These are phyloP conservation scores for Drosophila carrolli DNA, from an alignment of 1,140 invertebrate species.

Conservation along the genomic window DNA sequence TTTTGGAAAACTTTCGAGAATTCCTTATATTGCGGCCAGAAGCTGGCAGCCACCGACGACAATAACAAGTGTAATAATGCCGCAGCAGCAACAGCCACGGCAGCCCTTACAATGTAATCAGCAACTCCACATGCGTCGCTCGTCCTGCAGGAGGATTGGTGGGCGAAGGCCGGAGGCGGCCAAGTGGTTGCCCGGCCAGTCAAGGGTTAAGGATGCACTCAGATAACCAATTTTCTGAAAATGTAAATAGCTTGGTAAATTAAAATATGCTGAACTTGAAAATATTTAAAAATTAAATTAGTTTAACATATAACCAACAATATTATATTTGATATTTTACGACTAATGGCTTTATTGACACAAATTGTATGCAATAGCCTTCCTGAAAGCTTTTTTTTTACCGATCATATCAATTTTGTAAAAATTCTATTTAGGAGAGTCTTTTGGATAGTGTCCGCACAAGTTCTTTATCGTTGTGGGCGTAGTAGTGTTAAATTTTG, in stretches of 20 bases:
- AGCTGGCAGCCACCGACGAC: constrained; percentile 40
- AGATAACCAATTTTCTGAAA: not conserved
- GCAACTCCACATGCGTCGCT: constrained; percentile 70
- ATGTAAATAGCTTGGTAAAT: too few species aligned
- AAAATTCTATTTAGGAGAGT: not conserved
- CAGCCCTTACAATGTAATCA: constrained; percentile 73
- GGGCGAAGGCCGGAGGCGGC: not conserved
- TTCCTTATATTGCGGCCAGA: constrained; percentile 63
- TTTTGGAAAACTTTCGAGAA: constrained; percentile 74
- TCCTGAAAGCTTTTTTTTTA: too few species aligned
- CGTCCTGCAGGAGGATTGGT: constrained; percentile 21
- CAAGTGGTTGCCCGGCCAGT: constrained; percentile 63
- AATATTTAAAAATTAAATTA: too few species aligned
- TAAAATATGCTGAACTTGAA: too few species aligned
- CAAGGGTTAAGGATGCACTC: constrained; percentile 58
- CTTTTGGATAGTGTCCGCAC: constrained; percentile 8
- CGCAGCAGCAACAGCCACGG: constrained; percentile 50
- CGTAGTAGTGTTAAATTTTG: constrained; percentile 49
- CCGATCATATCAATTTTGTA: too few species aligned
- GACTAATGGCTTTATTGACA: too few species aligned
- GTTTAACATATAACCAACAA: too few species aligned
- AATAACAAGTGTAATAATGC: constrained; percentile 78
- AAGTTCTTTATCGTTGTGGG: constrained; percentile 6
- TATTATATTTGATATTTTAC: too few species aligned
- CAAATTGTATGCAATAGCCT: too few species aligned